Base-by-base conservation (phyloP, 2,113 vertebrate genomes). In the Enhydra lutris region DNA sequence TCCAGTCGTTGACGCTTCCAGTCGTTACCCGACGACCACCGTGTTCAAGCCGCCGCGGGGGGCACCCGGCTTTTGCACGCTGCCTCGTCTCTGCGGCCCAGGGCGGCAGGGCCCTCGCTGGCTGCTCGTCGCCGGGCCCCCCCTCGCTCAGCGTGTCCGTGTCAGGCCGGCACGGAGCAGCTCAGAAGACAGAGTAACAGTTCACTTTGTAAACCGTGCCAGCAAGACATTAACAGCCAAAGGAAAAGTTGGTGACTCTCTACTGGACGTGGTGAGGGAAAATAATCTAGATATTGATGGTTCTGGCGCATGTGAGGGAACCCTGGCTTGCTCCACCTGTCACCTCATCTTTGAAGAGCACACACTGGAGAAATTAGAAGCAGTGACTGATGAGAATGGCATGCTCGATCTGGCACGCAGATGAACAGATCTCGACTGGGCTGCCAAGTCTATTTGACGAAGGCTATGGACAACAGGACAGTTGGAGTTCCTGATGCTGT, bases 261-360 rank as follows among this genome's bases (percentile, higher is more conserved):
- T 99, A 79, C 99, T 99, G 76, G 99, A 99, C 80, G 95, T 99
- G 24, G 99, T 99, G 97, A 97, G 99, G 79, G 99, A 99, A n/a
- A 99, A 99, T 98, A 99, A 99, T 97, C 98, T 99, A 15, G 99
- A 99, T 97, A 99, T 99, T 98, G 99, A 99, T 98, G 99, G 99
- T 21, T 99, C 52, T 55, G 99, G 99, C 97, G 99, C 99, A 0
- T 99, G 99, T 92, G 99, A 99, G 98, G 99, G 99, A 97, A 99
- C 99, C 0, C 97, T 99, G 98, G 99, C 99, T 10, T 99, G 99
- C 96, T 99, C 99, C 89, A 99, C 99, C 7, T 99, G 99, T 94
- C 99, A 99, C 84, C 99, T 99, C 94, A 99, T 99, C 98, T 99
- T 99, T 91, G 99, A 99, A 85, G 99, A 99, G 67, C 99, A 99